A percentile compares a stretch with the other conserved stretches of the same genome.
These are phyloP conservation scores for Microcebus griseorufus DNA, from an alignment of 2,113 vertebrate species.

Conservation along the genomic window DNA sequence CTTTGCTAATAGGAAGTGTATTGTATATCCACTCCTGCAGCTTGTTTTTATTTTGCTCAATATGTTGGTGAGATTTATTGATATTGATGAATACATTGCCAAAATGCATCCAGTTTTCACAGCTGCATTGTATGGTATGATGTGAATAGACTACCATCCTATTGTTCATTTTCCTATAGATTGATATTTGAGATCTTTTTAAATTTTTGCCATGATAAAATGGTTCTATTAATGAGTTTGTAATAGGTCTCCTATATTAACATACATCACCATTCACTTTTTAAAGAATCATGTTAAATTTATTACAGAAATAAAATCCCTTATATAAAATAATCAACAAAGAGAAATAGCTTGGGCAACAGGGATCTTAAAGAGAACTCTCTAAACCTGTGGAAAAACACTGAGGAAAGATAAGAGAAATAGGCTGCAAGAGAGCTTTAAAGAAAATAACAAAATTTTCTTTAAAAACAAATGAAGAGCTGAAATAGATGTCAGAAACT, in stretches of 20 bases:
- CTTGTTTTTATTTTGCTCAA: not conserved
- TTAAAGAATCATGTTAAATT: slow-evolving; percentile 30
- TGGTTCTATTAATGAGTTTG: not conserved
- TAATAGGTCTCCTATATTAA: not conserved
- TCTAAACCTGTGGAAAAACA: not conserved
- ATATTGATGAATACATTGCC: not conserved
- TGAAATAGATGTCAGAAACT: not conserved
- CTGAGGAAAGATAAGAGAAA: not conserved
- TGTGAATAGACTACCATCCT: not conserved
- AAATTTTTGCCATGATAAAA: not conserved
- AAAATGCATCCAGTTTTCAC: slow-evolving; percentile 7
- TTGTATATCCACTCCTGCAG: not conserved
- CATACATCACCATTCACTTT: not conserved
- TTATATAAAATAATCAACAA: slow-evolving; percentile 38
- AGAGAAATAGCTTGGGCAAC: slow-evolving; percentile 41
- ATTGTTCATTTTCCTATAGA: not conserved
- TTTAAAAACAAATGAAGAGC: not conserved
- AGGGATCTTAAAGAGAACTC: slow-evolving; percentile 3
- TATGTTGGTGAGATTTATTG: not conserved
- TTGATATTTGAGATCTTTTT: not conserved
- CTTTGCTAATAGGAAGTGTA: not conserved
- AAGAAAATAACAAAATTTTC: slow-evolving; percentile 32
- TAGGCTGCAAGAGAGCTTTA: not conserved
- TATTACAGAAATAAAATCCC: slow-evolving; percentile 59
- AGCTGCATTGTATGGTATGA: not conserved